Evolutionary conservation across 2,888 invertebrate genomes (phyloP).

Genomic region (Epinotia nisella): DNA sequence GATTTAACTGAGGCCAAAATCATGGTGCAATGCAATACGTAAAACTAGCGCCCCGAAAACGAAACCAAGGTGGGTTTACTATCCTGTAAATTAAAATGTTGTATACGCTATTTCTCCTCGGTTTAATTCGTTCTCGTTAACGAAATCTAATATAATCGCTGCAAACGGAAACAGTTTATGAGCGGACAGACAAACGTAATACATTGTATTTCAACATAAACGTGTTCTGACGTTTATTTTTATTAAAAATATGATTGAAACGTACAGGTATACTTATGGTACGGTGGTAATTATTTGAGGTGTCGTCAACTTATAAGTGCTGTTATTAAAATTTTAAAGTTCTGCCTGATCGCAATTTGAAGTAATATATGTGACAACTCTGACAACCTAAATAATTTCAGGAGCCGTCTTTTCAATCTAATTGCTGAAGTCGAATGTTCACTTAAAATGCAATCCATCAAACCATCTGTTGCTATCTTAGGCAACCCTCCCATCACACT

Average conservation of each 20-base stretch:
- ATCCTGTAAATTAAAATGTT: not conserved
- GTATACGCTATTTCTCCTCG: not conserved
- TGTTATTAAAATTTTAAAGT: not conserved
- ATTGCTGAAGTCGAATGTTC: no score
- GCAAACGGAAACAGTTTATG: slow-evolving; percentile 24
- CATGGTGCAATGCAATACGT: not conserved
- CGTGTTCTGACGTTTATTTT: slow-evolving; percentile 11
- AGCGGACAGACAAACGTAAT: not conserved
- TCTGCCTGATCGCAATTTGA: no score
- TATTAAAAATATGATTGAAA: slow-evolving; percentile 1
- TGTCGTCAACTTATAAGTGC: not conserved
- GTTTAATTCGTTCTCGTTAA: not conserved
- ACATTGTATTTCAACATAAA: slow-evolving; percentile 15
- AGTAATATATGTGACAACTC: no score
- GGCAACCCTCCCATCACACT: not conserved
- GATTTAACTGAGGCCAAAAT: not conserved
- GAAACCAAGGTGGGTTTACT: not conserved
- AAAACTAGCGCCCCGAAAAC: no score
- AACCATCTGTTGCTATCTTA: no score
- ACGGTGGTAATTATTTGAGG: not conserved
- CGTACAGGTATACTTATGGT: not conserved
- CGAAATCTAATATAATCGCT: slow-evolving; percentile 19
- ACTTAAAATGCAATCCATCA: no score
- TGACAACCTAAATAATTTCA: no score
- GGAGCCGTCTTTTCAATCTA: no score